These are phyloP conservation scores for Perdita meconis DNA, from an alignment of 2,888 invertebrate genomes.

Conservation along the genomic window DNA sequence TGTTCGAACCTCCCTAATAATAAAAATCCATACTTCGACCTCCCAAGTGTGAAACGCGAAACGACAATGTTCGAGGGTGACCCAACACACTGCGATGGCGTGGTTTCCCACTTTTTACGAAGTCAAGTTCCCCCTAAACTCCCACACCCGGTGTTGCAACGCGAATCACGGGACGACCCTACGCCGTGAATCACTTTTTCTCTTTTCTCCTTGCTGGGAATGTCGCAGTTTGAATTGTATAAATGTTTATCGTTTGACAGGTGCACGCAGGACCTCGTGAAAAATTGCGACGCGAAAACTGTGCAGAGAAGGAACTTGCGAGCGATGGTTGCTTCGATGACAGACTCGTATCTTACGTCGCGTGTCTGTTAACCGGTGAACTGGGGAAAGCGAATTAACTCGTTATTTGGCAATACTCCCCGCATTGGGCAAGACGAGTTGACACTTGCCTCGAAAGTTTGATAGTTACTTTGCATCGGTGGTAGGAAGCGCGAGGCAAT, in stretches of 20 bases:
- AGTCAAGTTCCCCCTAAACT: background rate
- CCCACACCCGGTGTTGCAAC: background rate
- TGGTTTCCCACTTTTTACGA: background rate
- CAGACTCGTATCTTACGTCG: background rate
- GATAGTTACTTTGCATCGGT: background rate
- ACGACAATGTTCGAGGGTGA: background rate
- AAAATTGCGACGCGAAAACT: constrained; percentile 13
- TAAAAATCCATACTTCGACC: no score
- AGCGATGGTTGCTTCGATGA: background rate
- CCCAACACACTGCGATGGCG: background rate
- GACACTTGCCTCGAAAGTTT: background rate
- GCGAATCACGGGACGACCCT: constrained; percentile 30
- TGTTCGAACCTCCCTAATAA: no score
- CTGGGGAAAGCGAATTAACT: no score
- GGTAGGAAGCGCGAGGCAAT: no score
- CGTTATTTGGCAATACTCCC: no score
- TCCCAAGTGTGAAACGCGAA: no score
- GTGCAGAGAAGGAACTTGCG: background rate
- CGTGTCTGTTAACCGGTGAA: background rate
- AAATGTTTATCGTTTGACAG: constrained; percentile 43
- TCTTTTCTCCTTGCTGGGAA: constrained; percentile 46
- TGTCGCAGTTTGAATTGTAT: no score
- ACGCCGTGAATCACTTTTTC: constrained; percentile 46
- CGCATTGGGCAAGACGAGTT: background rate
- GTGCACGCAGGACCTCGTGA: constrained; percentile 28